Conservation (phyloP, 2,888 invertebrate species). For the Leptogaster cylindrica region DNA sequence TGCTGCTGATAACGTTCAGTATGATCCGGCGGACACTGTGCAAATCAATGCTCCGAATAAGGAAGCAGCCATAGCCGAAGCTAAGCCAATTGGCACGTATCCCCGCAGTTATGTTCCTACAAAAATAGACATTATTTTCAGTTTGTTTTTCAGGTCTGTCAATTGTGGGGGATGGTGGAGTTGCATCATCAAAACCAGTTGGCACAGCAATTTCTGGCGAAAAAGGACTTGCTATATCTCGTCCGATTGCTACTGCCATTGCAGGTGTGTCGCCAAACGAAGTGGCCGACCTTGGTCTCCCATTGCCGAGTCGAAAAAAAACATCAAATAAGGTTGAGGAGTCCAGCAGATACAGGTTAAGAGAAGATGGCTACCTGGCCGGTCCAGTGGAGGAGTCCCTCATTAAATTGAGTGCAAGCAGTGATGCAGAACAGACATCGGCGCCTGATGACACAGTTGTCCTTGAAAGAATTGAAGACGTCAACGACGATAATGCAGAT, state of each 20-base stretch:
- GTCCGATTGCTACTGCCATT: conserved; percentile 76
- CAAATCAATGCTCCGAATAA: conserved; percentile 65
- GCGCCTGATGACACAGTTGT: not conserved
- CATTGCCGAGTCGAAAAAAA: conserved; percentile 53
- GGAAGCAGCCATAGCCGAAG: conserved; percentile 74
- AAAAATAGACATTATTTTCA: not conserved
- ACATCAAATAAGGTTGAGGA: not conserved
- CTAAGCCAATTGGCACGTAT: conserved; percentile 72
- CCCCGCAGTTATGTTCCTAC: not conserved
- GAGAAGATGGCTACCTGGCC: conserved; percentile 38
- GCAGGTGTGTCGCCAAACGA: conserved; percentile 68
- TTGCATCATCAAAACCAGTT: conserved; percentile 74
- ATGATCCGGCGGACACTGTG: conserved; percentile 59
- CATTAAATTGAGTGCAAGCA: too few species aligned
- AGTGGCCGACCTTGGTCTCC: conserved; percentile 58
- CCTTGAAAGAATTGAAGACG: conserved; percentile 7
- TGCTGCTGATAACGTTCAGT: conserved; percentile 56
- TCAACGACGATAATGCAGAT: too few species aligned
- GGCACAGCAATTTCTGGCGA: conserved; percentile 75
- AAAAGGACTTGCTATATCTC: conserved; percentile 73
- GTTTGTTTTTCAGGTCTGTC: conserved; percentile 71
- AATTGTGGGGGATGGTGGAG: conserved; percentile 70
- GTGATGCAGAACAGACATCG: too few species aligned
- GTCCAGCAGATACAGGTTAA: conserved; percentile 36
- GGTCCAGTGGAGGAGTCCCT: too few species aligned